Conservation (phyloP, 2,113 vertebrate species). For the Scomber scombrus region DNA sequence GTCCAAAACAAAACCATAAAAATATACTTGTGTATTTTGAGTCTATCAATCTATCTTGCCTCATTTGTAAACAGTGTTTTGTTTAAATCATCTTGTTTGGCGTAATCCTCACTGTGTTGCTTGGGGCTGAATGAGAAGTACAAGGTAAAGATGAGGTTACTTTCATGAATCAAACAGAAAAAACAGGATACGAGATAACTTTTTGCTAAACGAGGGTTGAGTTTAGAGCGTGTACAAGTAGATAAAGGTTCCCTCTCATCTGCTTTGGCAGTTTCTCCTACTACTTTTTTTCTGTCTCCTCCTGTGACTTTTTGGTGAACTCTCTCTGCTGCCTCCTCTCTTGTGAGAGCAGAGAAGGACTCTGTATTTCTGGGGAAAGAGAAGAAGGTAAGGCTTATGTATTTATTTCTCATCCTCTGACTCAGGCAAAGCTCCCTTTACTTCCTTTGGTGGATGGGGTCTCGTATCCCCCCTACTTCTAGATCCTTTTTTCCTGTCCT, state of each 20-base stretch:
- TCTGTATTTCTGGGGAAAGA: neutral
- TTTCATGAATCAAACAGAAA: conserved; percentile 25
- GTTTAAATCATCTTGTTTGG: conserved; percentile 39
- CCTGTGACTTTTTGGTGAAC: conserved; percentile 81
- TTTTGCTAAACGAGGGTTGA: conserved; percentile 56
- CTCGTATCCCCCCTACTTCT: conserved; percentile 22
- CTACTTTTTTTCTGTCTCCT: conserved; percentile 21
- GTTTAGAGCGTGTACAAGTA: conserved; percentile 46
- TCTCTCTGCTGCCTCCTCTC: conserved; percentile 39
- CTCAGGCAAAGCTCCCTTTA: conserved; percentile 38
- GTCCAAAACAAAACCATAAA: conserved; percentile 17
- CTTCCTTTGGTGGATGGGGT: neutral
- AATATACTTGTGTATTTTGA: conserved; percentile 2
- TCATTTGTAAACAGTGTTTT: conserved; percentile 22
- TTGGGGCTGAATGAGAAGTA: conserved; percentile 28
- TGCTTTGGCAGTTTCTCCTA: conserved; percentile 50
- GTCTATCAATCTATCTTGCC: neutral
- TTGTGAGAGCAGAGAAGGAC: neutral
- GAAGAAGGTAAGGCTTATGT: conserved; percentile 24
- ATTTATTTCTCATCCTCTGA: conserved; percentile 40
- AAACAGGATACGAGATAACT: conserved; percentile 53
- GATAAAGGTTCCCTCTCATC: conserved; percentile 45
- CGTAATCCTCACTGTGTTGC: conserved; percentile 55
- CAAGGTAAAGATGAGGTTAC: conserved; percentile 49
- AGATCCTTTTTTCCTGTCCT: conserved; percentile 12